Evolutionary conservation across 2,888 invertebrate species (phyloP), one percentile per base, ranked within the genome.

Genomic region (Pristionchus japonicus): DNA sequence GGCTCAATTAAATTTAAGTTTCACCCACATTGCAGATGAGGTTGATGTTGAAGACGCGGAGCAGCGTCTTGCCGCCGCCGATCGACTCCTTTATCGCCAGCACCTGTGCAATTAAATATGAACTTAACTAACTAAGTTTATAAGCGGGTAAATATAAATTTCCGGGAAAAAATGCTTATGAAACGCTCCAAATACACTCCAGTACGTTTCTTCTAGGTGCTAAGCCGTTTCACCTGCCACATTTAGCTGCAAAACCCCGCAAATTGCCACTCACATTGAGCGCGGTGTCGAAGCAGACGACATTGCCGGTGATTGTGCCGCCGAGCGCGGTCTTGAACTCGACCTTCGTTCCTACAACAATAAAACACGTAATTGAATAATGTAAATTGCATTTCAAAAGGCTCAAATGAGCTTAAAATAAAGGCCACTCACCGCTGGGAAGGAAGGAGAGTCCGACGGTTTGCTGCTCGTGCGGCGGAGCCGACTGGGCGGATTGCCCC

Each of bases 41-140:
- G 0, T 82, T 34, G 88, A 90, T 82, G 70, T 91, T 91, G 88
- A 91, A 91, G 20, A 91, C 82, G 27, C 90, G 86, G 49, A 91
- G 64, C 9, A 89, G 70, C 52, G 91, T 89, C 83, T 91, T 91
- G 70, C 57, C 88, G 9, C 49, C 74, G n/a, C 86, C 34, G n/a
- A 49, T 49, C 37, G 86, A 52, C 64, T 90, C 88, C 64, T 90
- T 89, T 34, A 91, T 82, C 15, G 89, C 89, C 17, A 91, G 87
- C 67, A 89, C 88, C 91, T 91, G 20, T 23, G 57, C 27, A 31
- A 34, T 34, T 34, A 23, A 23, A 57, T 23, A n/a, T 3, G 6
- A 57, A 57, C n/a, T 23, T 6, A 57, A n/a, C 4, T 57, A 57
- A n/a, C 23, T n/a, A 57, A 43, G 7, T n/a, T 52, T 52, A 20